Percentiles rank a stretch among this genome's conserved stretches.
Evolutionary conservation across 2,888 invertebrate species (phyloP).

Genomic region (Drosophila meridiana): DNA sequence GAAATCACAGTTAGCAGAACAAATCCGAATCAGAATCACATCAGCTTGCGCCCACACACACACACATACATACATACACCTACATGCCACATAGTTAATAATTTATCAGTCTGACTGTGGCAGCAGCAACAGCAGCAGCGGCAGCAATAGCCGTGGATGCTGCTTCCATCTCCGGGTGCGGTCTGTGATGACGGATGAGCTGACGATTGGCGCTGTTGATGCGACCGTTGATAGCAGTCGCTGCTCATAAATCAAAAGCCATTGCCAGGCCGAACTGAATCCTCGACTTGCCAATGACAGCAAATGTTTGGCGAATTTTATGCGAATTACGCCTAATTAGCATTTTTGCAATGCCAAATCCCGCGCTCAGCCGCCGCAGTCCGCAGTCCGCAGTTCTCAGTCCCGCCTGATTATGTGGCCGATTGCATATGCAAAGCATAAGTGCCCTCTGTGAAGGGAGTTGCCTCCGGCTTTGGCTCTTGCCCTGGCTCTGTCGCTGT

Average conservation of each 20-base stretch:
- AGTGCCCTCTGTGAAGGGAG: slow-evolving; percentile 56
- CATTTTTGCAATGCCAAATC: slow-evolving; percentile 60
- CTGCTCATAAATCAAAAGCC: slow-evolving; percentile 70
- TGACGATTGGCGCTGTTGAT: slow-evolving; percentile 69
- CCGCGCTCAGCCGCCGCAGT: slow-evolving; percentile 1
- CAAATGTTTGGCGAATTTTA: slow-evolving; percentile 81
- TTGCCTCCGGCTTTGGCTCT: slow-evolving; percentile 12
- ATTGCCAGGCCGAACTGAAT: slow-evolving; percentile 2
- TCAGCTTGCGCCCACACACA: slow-evolving; percentile 60
- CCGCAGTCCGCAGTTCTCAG: slow-evolving; percentile 1
- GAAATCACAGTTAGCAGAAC: slow-evolving; percentile 38
- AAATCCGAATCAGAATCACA: slow-evolving; percentile 62
- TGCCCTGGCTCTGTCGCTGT: slow-evolving; percentile 8
- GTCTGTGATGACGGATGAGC: slow-evolving; percentile 69
- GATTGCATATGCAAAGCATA: slow-evolving; percentile 77
- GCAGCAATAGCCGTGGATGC: slow-evolving; percentile 11
- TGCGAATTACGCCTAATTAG: slow-evolving; percentile 82
- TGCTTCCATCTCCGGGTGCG: slow-evolving; percentile 40
- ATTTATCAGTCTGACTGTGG: slow-evolving; percentile 55
- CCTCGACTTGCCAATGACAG: slow-evolving; percentile 48
- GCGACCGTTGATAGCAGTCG: slow-evolving; percentile 67
- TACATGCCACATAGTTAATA: slow-evolving; percentile 52
- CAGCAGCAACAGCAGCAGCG: slow-evolving; percentile 28
- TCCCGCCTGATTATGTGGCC: slow-evolving; percentile 70
- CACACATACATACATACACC: slow-evolving; percentile 19